Evolutionary conservation across 2,888 invertebrate species (phyloP).

Genomic region (Stenichneumon culpator): DNA sequence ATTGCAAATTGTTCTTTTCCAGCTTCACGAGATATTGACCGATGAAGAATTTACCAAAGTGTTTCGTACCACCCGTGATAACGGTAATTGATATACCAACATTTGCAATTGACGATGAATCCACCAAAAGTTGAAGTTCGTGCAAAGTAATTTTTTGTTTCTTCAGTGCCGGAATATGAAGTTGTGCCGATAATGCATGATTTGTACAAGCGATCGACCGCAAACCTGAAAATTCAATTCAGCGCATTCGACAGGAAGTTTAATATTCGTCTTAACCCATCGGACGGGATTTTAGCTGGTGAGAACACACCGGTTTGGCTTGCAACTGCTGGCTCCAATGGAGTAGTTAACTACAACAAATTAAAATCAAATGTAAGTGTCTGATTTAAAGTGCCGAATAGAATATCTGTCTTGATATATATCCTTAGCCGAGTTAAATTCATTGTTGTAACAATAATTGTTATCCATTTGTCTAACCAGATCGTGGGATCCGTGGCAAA

Average conservation of each 20-base stretch:
- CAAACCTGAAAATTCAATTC: background rate
- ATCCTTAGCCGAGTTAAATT: background rate
- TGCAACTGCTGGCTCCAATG: background rate
- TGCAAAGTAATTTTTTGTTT: background rate
- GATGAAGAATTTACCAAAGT: constrained; percentile 20
- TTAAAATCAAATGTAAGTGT: background rate
- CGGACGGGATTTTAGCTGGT: constrained; percentile 6
- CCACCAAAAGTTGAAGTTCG: too few species aligned
- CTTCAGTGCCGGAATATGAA: constrained; percentile 20
- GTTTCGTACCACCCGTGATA: constrained; percentile 12
- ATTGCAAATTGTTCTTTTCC: background rate
- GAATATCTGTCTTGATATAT: background rate
- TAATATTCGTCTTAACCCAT: background rate
- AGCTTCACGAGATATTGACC: constrained; percentile 15
- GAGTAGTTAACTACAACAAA: constrained; percentile 3
- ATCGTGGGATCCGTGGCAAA: constrained; percentile 6
- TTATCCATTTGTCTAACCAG: background rate
- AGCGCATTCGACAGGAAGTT: background rate
- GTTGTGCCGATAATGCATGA: constrained; percentile 15
- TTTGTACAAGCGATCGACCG: background rate
- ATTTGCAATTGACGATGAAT: background rate
- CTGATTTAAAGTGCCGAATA: background rate
- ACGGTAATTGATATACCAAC: background rate
- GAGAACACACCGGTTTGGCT: constrained; percentile 23
- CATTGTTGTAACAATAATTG: background rate